Conservation (phyloP, 2,113 vertebrate genomes). For the Rhinichthys klamathensis region DNA sequence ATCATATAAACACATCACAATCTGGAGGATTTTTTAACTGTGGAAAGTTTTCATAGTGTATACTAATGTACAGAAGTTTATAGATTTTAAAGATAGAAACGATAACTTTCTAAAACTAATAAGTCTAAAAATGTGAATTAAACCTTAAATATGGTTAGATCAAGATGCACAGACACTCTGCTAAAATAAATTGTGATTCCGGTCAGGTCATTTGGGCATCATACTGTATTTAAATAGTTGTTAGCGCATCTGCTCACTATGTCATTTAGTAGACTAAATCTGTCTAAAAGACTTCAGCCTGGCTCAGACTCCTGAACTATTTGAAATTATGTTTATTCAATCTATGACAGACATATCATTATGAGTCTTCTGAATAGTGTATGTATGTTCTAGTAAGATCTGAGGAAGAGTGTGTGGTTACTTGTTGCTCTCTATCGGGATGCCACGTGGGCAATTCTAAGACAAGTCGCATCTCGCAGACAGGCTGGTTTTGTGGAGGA, state of each 20-base stretch:
- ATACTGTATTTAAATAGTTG: constrained; percentile 14
- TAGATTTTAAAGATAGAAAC: neutral
- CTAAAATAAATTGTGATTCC: neutral
- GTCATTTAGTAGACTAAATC: constrained; percentile 23
- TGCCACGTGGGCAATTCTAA: constrained; percentile 28
- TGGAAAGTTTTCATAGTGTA: constrained; percentile 15
- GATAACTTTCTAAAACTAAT: neutral
- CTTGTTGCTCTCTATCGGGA: constrained; percentile 13
- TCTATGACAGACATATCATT: constrained; percentile 31
- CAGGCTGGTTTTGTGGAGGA: constrained; percentile 18
- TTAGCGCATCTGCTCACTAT: neutral
- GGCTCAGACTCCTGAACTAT: constrained; percentile 5
- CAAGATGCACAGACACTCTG: neutral
- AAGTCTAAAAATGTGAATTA: neutral
- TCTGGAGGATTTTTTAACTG: neutral
- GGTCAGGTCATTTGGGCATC: neutral
- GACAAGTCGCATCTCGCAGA: constrained; percentile 31
- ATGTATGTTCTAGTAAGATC: neutral
- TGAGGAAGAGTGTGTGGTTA: constrained; percentile 16
- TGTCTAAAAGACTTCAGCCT: constrained; percentile 3
- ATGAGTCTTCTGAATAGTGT: constrained; percentile 8
- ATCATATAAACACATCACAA: constrained; percentile 15
- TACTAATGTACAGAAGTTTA: neutral
- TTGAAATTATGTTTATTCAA: constrained; percentile 19
- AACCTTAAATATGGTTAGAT: neutral